These are phyloP conservation scores for Ochropleura leucogaster DNA, from an alignment of 2,888 invertebrate genomes.

Conservation along the genomic window DNA sequence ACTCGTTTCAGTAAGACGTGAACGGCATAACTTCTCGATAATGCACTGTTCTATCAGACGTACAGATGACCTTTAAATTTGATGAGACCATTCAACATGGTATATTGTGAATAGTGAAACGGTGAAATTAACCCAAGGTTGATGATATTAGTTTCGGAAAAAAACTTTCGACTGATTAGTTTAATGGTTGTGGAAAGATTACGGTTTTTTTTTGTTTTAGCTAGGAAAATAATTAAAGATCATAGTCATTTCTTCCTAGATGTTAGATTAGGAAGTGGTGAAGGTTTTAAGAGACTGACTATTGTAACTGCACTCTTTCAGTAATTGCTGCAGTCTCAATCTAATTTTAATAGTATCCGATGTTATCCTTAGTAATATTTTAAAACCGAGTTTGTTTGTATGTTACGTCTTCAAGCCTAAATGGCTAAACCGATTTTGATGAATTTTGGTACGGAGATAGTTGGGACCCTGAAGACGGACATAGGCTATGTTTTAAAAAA, in stretches of 20 bases:
- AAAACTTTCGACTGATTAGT: background rate
- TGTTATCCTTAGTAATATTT: too few species aligned
- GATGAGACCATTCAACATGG: slow-evolving; percentile 21
- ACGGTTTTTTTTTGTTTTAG: background rate
- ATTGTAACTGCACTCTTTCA: background rate
- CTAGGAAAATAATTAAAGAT: background rate
- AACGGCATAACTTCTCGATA: slow-evolving; percentile 29
- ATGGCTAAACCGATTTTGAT: too few species aligned
- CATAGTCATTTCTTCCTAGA: background rate
- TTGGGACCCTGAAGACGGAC: too few species aligned
- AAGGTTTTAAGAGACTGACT: background rate
- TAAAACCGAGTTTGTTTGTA: too few species aligned
- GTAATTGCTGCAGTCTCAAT: background rate
- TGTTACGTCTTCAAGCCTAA: too few species aligned
- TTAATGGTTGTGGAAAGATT: slow-evolving; percentile 5
- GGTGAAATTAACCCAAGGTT: slow-evolving; percentile 42
- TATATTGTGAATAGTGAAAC: slow-evolving; percentile 11
- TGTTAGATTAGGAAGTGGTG: background rate
- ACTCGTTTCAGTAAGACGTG: slow-evolving; percentile 41
- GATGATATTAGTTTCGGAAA: slow-evolving; percentile 1
- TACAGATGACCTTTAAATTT: slow-evolving; percentile 21
- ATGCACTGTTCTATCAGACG: slow-evolving; percentile 15
- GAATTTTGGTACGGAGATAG: too few species aligned
- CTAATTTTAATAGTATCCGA: background rate
- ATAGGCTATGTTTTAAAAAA: too few species aligned